Percentiles rank a stretch among this genome's conserved stretches.
phyloP scores from a whole-genome alignment of 2,113 vertebrate species.

The Takifugu bimaculatus region DNA sequence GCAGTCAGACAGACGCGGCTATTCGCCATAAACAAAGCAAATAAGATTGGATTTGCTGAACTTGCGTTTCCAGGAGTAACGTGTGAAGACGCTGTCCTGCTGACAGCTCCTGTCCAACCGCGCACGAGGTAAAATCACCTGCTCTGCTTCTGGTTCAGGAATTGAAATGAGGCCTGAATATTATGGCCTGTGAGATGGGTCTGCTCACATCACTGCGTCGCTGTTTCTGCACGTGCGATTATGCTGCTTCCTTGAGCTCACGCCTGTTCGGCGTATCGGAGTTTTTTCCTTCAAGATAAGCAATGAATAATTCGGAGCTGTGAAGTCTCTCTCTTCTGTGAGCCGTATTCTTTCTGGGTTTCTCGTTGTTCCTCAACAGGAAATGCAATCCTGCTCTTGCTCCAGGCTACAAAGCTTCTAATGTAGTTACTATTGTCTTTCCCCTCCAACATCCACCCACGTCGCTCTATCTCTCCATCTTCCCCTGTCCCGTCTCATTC shows the following conservation, averaged over 20 bases:
- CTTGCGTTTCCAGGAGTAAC: no score
- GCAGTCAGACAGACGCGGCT: no score
- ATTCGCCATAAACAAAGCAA: no score
- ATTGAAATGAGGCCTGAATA: no score
- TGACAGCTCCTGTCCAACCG: neutral
- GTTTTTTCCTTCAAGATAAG: neutral
- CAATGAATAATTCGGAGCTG: slow-evolving; percentile 33
- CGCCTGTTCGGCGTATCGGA: slow-evolving; percentile 28
- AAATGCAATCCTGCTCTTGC: slow-evolving; percentile 64
- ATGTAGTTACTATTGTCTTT: slow-evolving; percentile 70
- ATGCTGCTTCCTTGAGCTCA: slow-evolving; percentile 18
- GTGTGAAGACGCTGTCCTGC: neutral
- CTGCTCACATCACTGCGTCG: slow-evolving; percentile 32
- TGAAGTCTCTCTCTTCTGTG: slow-evolving; percentile 28
- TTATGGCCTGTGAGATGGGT: neutral
- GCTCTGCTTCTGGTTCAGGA: no score
- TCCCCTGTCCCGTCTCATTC: slow-evolving; percentile 49
- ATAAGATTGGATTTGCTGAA: no score
- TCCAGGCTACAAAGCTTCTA: slow-evolving; percentile 39
- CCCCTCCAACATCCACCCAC: slow-evolving; percentile 60
- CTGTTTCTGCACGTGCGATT: slow-evolving; percentile 16
- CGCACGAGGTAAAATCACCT: no score
- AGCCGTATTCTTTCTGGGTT: slow-evolving; percentile 54
- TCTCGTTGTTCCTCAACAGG: slow-evolving; percentile 36
- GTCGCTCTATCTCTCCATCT: slow-evolving; percentile 55